A percentile compares a stretch with the other conserved stretches of the same genome.
Conservation (phyloP, 2,888 invertebrate genomes). For the Morinoia aosen region DNA sequence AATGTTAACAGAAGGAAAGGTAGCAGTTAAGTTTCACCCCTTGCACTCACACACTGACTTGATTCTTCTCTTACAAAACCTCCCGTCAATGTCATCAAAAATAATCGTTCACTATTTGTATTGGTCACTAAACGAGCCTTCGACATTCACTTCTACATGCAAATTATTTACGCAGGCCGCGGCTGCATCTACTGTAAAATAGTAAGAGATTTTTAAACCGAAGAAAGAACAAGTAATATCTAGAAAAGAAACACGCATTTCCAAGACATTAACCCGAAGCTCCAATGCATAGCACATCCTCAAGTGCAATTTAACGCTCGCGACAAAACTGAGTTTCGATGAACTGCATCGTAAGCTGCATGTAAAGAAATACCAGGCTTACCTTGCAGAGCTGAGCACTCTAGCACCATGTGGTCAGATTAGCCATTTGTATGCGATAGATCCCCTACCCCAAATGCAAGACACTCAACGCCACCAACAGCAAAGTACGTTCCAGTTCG, state of each 20-base stretch:
- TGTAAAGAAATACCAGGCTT: background rate
- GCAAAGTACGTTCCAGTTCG: background rate
- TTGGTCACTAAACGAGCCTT: background rate
- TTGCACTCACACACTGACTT: background rate
- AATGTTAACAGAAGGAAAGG: background rate
- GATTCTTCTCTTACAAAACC: no score
- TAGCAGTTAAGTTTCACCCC: background rate
- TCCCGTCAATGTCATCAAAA: background rate
- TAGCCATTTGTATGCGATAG: slow-evolving; percentile 1
- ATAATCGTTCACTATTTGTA: background rate
- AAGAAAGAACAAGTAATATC: background rate
- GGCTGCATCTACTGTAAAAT: background rate
- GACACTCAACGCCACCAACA: background rate
- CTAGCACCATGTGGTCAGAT: background rate
- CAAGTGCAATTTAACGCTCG: background rate
- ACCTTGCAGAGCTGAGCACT: background rate
- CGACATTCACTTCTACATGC: background rate
- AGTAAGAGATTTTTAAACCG: background rate
- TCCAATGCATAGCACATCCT: background rate
- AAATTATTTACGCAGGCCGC: background rate
- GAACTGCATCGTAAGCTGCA: background rate
- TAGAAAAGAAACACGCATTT: background rate
- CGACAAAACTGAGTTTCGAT: background rate
- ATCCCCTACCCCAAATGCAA: background rate
- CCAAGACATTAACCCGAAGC: background rate